Percentiles rank a stretch among this genome's conserved stretches.
phyloP scores from a whole-genome alignment of 1,140 invertebrate species.

The Meloidogyne floridensis region DNA sequence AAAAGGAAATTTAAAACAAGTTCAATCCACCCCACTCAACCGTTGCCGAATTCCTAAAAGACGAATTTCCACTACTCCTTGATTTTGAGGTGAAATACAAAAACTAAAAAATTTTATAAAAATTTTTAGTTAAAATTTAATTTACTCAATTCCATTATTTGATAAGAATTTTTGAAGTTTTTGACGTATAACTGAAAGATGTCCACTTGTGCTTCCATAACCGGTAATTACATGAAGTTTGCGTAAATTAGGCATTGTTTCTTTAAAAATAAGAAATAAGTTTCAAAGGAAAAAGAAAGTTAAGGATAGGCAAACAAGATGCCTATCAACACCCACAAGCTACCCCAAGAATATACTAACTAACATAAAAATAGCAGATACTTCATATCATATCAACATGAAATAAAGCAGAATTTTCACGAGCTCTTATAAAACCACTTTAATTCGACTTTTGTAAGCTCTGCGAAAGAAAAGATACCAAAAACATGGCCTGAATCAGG shows the following conservation, averaged over 20 bases:
- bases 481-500: too few species aligned
- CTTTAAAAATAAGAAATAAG: not conserved
- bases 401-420: too few species aligned
- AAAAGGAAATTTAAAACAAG: not conserved
- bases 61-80: constrained; percentile 1
- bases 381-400: too few species aligned
- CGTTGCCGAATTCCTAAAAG: not conserved
- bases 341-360: too few species aligned
- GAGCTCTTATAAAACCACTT: too few species aligned
- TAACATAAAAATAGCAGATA: too few species aligned
- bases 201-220: not conserved
- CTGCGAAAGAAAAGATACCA: too few species aligned
- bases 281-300: not conserved
- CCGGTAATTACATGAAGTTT: not conserved
- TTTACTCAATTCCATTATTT: not conserved
- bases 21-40: not conserved
- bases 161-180: not conserved
- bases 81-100: not conserved
- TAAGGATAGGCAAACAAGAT: too few species aligned
- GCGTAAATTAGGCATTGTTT: not conserved
- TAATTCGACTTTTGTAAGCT: too few species aligned
- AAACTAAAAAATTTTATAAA: not conserved
- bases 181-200: not conserved
- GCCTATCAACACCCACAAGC: too few species aligned
- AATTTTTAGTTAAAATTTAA: not conserved